phyloP scores from a whole-genome alignment of 2,797 vertebrate species.

The Melanotaenia pygmaea region DNA sequence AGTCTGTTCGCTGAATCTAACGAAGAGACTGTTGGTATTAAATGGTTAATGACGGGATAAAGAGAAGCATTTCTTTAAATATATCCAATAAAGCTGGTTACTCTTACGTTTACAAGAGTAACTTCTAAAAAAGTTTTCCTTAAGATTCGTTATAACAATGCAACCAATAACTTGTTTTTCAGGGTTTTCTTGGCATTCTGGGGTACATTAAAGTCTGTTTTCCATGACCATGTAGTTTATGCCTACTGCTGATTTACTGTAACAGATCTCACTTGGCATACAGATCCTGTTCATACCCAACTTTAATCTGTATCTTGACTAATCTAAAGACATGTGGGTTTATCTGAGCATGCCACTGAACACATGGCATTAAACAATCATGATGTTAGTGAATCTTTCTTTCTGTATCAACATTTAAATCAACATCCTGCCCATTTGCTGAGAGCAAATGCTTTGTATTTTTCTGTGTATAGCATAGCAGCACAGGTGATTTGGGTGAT shows the following conservation, averaged over 20 bases:
- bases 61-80: neutral
- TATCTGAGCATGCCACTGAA: neutral
- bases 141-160: neutral
- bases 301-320: neutral
- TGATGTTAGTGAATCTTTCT: neutral
- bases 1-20: neutral
- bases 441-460: neutral
- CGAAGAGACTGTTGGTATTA: neutral
- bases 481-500: neutral
- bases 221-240: neutral
- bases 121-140: neutral
- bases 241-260: neutral
- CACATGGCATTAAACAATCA: neutral
- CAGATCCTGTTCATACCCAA: neutral
- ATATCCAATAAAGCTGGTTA: neutral
- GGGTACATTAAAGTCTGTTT: neutral
- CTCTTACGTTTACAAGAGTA: neutral
- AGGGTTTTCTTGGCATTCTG: neutral
- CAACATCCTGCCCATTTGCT: neutral
- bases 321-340: neutral
- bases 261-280: no score
- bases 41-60: neutral
- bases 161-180: neutral
- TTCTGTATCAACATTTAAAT: slow-evolving; percentile 14
- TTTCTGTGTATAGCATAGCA: neutral